Conservation (phyloP, 2,797 vertebrate genomes). For the Danio albolineatus region DNA sequence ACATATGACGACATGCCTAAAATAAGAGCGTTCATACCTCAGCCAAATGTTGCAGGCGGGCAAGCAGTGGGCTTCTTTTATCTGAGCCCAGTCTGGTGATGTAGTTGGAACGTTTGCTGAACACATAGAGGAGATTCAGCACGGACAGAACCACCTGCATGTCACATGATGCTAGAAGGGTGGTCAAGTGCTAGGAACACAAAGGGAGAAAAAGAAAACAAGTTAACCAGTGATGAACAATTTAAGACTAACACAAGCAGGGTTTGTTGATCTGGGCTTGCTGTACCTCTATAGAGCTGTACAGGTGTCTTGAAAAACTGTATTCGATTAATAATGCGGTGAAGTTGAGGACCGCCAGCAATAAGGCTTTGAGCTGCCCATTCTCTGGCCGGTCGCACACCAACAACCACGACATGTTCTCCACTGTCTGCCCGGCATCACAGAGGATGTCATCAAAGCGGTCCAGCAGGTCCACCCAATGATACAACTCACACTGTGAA, state of each 20-base stretch:
- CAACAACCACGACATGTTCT: conserved; percentile 96
- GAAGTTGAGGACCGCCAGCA: conserved; percentile 95
- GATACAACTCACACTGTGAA: conserved; percentile 93
- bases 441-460: conserved; percentile 96
- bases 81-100: conserved; percentile 96
- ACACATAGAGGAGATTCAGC: conserved; percentile 96
- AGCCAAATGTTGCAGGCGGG: conserved; percentile 94
- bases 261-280: background rate
- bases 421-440: conserved; percentile 94
- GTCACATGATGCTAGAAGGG: conserved; percentile 95
- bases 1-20: background rate
- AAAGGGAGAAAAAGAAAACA: background rate
- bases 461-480: conserved; percentile 97
- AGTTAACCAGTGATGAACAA: background rate
- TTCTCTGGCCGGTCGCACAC: conserved; percentile 92
- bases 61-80: conserved; percentile 92
- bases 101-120: conserved; percentile 98
- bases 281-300: conserved; percentile 96
- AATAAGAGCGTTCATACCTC: conserved; percentile 80
- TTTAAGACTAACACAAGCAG: background rate
- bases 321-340: conserved; percentile 97
- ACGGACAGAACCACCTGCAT: conserved; percentile 99
- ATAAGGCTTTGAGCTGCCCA: conserved; percentile 91
- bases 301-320: conserved; percentile 96
- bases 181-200: conserved; percentile 90